Evolutionary conservation across 2,797 vertebrate species (phyloP).

Genomic region (Tragelaphus eurycerus): DNA sequence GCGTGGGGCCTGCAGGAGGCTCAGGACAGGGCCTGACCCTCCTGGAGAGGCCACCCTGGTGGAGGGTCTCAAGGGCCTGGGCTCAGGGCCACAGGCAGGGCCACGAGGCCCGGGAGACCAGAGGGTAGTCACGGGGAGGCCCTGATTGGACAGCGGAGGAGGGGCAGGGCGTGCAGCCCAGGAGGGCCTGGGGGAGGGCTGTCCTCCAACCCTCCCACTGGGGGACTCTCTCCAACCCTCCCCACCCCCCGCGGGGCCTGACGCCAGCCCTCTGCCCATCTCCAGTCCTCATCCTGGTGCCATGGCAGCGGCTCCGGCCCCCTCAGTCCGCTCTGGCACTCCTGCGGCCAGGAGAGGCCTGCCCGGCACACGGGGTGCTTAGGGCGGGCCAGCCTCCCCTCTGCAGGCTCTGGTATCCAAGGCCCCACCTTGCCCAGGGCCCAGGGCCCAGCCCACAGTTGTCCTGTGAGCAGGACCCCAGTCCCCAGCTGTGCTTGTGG

Average conservation of each 20-base stretch:
- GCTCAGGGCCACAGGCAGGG: background rate
- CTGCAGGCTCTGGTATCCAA: background rate
- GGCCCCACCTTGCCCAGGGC: background rate
- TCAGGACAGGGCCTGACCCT: background rate
- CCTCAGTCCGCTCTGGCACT: background rate
- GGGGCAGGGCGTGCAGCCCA: background rate
- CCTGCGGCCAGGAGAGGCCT: background rate
- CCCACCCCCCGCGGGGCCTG: background rate
- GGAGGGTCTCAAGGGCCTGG: background rate
- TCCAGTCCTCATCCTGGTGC: background rate
- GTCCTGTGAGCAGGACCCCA: background rate
- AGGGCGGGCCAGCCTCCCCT: background rate
- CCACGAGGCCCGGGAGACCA: background rate
- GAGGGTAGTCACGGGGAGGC: background rate
- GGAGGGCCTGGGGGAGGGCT: background rate
- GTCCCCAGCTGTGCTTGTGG: background rate
- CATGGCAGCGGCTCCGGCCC: background rate
- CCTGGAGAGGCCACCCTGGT: background rate
- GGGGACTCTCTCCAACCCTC: background rate
- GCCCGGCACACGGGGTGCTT: background rate
- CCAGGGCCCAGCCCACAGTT: background rate
- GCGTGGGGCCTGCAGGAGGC: background rate
- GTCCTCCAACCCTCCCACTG: background rate
- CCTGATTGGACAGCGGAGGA: background rate
- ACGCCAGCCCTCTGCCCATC: background rate